These are phyloP conservation scores for Sinotaia quadrata DNA, from an alignment of 2,888 invertebrate species.

Conservation along the genomic window DNA sequence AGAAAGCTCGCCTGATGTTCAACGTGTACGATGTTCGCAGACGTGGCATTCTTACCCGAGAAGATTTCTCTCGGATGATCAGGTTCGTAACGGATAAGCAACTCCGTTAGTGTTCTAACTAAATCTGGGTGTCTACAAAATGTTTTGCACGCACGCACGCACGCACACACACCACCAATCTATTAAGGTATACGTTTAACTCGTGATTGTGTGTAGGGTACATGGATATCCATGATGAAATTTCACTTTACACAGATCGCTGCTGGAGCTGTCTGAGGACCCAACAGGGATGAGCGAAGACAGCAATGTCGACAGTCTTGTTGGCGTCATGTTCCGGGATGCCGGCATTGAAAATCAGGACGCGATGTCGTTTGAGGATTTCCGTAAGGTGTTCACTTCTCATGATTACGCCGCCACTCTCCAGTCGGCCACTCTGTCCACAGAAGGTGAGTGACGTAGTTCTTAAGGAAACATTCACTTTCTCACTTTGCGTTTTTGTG, in stretches of 20 bases:
- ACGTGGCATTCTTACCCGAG: slow-evolving; percentile 44
- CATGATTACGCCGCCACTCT: slow-evolving; percentile 51
- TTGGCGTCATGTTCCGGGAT: slow-evolving; percentile 47
- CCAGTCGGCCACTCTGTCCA: slow-evolving; percentile 49
- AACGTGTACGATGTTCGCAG: slow-evolving; percentile 57
- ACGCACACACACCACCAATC: no score
- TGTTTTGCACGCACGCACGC: no score
- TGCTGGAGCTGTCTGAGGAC: slow-evolving; percentile 55
- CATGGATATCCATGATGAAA: no score
- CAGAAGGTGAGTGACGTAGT: slow-evolving; percentile 39
- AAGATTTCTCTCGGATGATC: slow-evolving; percentile 55
- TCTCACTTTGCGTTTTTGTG: not conserved
- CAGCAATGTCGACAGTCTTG: slow-evolving; percentile 42
- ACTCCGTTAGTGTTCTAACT: no score
- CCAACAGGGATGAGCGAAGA: slow-evolving; percentile 10
- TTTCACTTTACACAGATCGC: slow-evolving; percentile 46
- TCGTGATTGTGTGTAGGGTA: no score
- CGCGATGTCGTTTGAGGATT: slow-evolving; percentile 49
- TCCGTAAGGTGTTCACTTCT: slow-evolving; percentile 53
- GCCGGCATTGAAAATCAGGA: slow-evolving; percentile 44
- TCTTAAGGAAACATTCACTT: not conserved
- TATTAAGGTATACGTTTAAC: no score
- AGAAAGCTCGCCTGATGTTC: slow-evolving; percentile 58
- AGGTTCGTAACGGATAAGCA: slow-evolving; percentile 40
- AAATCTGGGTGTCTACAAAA: no score